phyloP scores from a whole-genome alignment of 2,113 vertebrate species.

The Erinaceus europaeus region DNA sequence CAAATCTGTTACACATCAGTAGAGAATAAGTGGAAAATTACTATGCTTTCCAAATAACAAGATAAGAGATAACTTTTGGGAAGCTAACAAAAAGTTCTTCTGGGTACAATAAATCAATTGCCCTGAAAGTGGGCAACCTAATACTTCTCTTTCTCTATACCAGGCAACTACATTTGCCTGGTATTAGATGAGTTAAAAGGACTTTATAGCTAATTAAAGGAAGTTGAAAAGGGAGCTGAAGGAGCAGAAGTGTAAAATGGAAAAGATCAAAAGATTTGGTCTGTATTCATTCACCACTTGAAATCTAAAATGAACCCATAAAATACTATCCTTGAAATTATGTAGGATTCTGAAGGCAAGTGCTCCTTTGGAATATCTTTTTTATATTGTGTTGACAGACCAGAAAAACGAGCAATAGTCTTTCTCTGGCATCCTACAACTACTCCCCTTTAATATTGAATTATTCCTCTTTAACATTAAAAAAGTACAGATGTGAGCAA shows the following conservation, averaged over 20 bases:
- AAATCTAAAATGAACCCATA: slow-evolving; percentile 28
- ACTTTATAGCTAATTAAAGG: slow-evolving; percentile 76
- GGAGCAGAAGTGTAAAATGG: neutral
- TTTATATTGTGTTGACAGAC: neutral
- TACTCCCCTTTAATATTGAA: slow-evolving; percentile 15
- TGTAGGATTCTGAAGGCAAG: neutral
- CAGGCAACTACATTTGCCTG: slow-evolving; percentile 49
- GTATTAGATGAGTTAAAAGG: slow-evolving; percentile 71
- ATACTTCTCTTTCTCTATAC: neutral
- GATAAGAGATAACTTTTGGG: slow-evolving; percentile 67
- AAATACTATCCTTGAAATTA: neutral
- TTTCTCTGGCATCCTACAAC: neutral
- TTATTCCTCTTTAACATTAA: slow-evolving; percentile 12
- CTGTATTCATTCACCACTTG: neutral
- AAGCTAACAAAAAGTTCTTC: slow-evolving; percentile 65
- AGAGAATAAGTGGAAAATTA: slow-evolving; percentile 70
- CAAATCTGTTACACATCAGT: slow-evolving; percentile 73
- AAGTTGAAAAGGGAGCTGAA: slow-evolving; percentile 38
- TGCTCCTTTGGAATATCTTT: neutral
- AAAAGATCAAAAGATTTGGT: slow-evolving; percentile 21
- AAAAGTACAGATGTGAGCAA: neutral
- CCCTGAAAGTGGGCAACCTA: slow-evolving; percentile 63
- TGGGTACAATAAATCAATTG: slow-evolving; percentile 57
- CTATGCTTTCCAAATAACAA: slow-evolving; percentile 77
- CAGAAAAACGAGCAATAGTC: neutral